phyloP scores from a whole-genome alignment of 2,797 vertebrate species.

The Neostethus bicornis region DNA sequence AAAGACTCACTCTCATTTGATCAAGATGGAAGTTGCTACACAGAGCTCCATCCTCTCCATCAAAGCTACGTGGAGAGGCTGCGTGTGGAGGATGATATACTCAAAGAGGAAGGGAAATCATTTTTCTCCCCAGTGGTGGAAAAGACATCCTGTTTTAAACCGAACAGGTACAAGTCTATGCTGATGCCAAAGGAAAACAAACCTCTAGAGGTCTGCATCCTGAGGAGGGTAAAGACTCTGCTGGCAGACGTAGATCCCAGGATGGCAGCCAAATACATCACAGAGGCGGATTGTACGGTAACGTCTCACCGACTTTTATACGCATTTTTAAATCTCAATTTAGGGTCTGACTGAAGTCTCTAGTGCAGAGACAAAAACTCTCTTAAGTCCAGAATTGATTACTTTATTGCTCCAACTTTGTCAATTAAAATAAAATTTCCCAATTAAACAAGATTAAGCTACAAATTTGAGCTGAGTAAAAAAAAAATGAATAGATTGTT shows the following conservation, averaged over 20 bases:
- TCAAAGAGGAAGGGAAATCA: constrained; percentile 62
- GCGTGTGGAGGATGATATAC: constrained; percentile 73
- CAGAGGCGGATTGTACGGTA: constrained; percentile 93
- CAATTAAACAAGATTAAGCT: too few species aligned
- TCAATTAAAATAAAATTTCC: too few species aligned
- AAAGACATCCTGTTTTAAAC: constrained; percentile 85
- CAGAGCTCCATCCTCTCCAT: constrained; percentile 55
- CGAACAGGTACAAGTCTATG: constrained; percentile 80
- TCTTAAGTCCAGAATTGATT: too few species aligned
- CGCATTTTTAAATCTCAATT: too few species aligned
- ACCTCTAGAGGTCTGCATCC: constrained; percentile 87
- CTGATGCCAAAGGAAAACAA: constrained; percentile 90
- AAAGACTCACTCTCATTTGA: constrained; percentile 52
- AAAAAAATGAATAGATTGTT: too few species aligned
- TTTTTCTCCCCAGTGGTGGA: constrained; percentile 84
- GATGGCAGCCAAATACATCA: constrained; percentile 88
- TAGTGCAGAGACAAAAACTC: too few species aligned
- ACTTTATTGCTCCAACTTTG: too few species aligned
- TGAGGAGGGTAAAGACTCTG: constrained; percentile 91
- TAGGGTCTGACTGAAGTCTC: too few species aligned
- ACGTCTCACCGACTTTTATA: too few species aligned
- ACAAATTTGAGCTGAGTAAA: too few species aligned
- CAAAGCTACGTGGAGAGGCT: constrained; percentile 83
- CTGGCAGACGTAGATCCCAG: constrained; percentile 85
- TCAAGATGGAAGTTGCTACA: constrained; percentile 55